Evolutionary conservation across 2,113 vertebrate genomes (phyloP), one percentile per base, ranked within the genome.

Genomic region (Periophthalmus modestus): DNA sequence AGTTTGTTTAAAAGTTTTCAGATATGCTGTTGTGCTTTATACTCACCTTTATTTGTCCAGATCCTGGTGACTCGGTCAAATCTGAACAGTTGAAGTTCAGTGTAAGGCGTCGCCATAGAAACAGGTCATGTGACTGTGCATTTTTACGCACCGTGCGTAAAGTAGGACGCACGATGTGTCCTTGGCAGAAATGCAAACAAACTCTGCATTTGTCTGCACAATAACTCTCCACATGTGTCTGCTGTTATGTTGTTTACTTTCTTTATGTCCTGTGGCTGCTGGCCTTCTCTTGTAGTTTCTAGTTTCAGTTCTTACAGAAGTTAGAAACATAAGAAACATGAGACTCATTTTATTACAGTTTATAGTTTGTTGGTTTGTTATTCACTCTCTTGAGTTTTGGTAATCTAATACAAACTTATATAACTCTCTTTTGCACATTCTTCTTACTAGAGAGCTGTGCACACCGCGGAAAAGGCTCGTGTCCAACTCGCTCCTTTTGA

Each of bases 51-150:
- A 4, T 24, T 23, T 24, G 11, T 4, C 21, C 57, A 24, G 11
- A 58, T 58, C 54, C n/a, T n/a, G n/a, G 19, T 4, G 73, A 33
- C 16, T 0, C 23, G 14, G 16, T 34, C 0, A 18, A 5, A 21
- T 61, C 59, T 59, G 73, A 69, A 75, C 14, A 58, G 57, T 57
- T 58, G 57, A 24, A 54, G 34, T 47, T 78, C 18, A 70, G 71
- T n/a, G 71, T 47, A 63, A 69, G 68, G 23, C 67, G 83, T 91
- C 62, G 66, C 76, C 83, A 57, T 83, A 84, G 78, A 74, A 83
- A 90, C 91, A 6, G 33, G 15, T 33, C 58, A 18, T 4, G 58
- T 61, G 58, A 61, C 58, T 34, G 1, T 28, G 28, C 28, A 28
- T 28, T 28, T 28, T 2, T 3, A 28, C 4, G 36, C 36, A 39